Base-by-base conservation (phyloP, 2,888 invertebrate genomes). In the Tetheella fluctuosa region DNA sequence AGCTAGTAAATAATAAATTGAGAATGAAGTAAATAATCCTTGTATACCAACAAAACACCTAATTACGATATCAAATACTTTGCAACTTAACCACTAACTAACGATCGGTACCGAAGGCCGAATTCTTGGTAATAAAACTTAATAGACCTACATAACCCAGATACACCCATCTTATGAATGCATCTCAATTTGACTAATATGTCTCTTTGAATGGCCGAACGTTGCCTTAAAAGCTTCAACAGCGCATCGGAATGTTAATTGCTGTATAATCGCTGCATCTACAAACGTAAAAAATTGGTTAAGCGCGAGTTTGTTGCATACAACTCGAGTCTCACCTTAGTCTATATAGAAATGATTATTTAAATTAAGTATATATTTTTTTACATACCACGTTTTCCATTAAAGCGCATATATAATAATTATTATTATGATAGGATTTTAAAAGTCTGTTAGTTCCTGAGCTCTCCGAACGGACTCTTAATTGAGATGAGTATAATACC, bases 111-210 rank as follows among this genome's bases (percentile, higher is more conserved):
- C 74, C 77, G 86, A 89, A 89, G 87, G 89, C 77, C 75, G 69
- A 80, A 86, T 84, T 81, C 84, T 80, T 73, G 71, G 83, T 82
- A 85, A 85, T 90, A 89, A 90, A 85, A 84, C 76, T 76, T 80
- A 80, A 83, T 84, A 77, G 79, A 73, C 73, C 71, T 67, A 69
- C 76, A 69, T 88, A 89, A 89, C 90, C 90, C 81, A 89, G 88
- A 86, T 89, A 80, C 82, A 83, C 83, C 84, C 84, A 82, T 81
- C 78, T 71, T 70, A 80, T 71, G 70, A 74, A 73, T 76, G 80
- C 71, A 77, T 78, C 75, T 68, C 63, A 67, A 61, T 59, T 60
- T 62, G 69, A 80, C 81, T 55, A 76, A 78, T 83, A 82, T 83
- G 80, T 82, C 79, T 71, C 69, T 77, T 77, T 73, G 66, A 76